A percentile compares a stretch with the other conserved stretches of the same genome.
Conservation (phyloP, 2,888 invertebrate genomes). For the Macaria notata region DNA sequence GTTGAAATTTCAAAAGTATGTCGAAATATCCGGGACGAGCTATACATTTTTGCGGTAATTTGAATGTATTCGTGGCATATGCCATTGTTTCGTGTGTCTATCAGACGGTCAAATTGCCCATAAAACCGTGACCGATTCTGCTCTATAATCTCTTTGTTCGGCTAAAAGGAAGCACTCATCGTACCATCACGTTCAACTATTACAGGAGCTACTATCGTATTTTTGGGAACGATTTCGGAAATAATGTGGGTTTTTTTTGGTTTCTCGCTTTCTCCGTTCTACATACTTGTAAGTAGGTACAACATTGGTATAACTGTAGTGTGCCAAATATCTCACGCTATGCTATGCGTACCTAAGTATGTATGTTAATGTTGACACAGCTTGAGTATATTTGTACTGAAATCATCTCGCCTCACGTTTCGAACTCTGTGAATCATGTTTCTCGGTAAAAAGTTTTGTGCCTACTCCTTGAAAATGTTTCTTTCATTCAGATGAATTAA, state of each 20-base stretch:
- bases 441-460: not conserved
- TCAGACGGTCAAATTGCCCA: constrained; percentile 55
- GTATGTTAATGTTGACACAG: constrained; percentile 29
- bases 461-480: not conserved
- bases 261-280: too few relatives aligned
- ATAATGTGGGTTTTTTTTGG: too few relatives aligned
- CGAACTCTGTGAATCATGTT: constrained; percentile 28
- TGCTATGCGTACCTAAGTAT: constrained; percentile 13
- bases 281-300: too few relatives aligned
- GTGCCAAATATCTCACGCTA: constrained; percentile 16
- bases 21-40: too few relatives aligned
- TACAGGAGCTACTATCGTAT: too few relatives aligned
- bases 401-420: constrained; percentile 16
- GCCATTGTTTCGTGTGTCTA: constrained; percentile 52
- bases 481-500: not conserved
- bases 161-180: constrained; percentile 22
- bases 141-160: constrained; percentile 23
- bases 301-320: too few relatives aligned
- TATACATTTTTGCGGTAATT: too few relatives aligned
- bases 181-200: not conserved
- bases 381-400: constrained; percentile 20
- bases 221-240: too few relatives aligned
- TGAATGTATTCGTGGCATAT: too few relatives aligned
- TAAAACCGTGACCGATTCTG: constrained; percentile 35
- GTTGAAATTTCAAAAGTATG: too few relatives aligned